Evolutionary conservation across 2,113 vertebrate species (phyloP).

Genomic region (Istiophorus platypterus): DNA sequence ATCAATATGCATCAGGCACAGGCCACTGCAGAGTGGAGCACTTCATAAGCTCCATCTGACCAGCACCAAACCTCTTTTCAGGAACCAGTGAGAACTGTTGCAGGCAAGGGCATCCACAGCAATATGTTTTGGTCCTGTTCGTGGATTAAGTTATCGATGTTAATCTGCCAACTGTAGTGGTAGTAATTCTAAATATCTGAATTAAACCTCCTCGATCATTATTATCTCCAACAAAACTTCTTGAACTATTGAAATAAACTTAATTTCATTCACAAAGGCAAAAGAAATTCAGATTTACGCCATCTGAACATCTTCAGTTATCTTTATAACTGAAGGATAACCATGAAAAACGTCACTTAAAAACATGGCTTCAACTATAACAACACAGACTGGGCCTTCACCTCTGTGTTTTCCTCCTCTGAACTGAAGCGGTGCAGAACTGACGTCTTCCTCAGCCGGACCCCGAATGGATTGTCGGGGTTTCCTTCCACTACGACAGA

Average conservation of each 20-base stretch:
- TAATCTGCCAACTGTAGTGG: no score
- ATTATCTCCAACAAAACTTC: no score
- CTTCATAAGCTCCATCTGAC: not conserved
- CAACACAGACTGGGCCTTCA: not conserved
- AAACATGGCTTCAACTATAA: not conserved
- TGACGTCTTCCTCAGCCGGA: constrained; percentile 87
- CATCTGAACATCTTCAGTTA: not conserved
- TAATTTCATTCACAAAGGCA: no score
- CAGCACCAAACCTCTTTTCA: not conserved
- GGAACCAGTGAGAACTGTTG: no score
- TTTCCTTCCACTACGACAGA: constrained; percentile 55
- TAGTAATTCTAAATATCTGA: no score
- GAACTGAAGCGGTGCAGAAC: constrained; percentile 81
- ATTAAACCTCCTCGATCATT: no score
- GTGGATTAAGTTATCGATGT: not conserved
- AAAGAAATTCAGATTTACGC: not conserved
- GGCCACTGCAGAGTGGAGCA: not conserved
- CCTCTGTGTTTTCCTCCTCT: constrained; percentile 78
- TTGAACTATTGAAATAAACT: no score
- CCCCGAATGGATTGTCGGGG: constrained; percentile 86
- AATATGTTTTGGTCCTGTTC: not conserved
- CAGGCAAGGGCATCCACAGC: no score
- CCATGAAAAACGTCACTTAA: not conserved
- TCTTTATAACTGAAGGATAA: not conserved
- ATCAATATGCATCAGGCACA: not conserved